phyloP scores from a whole-genome alignment of 2,113 vertebrate genomes.

The Hyaena hyaena region DNA sequence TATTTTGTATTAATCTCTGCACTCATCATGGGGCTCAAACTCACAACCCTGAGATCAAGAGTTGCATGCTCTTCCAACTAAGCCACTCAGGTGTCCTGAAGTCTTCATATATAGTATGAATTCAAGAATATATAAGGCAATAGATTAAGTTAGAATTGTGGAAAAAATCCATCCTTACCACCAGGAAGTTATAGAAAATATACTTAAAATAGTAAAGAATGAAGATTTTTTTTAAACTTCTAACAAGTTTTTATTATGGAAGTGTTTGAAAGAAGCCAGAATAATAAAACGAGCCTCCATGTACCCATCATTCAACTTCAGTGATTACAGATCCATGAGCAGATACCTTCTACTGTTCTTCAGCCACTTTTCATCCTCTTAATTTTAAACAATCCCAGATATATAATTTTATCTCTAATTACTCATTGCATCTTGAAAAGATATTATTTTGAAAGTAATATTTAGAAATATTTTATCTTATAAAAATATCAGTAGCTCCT shows the following conservation, averaged over 20 bases:
- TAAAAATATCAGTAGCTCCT: not conserved
- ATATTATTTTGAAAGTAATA: not conserved
- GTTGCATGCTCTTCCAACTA: too few relatives aligned
- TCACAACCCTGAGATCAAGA: too few relatives aligned
- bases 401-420: not conserved
- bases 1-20: too few relatives aligned
- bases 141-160: not conserved
- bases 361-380: not conserved
- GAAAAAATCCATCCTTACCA: not conserved
- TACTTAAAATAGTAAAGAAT: not conserved
- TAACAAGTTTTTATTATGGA: too few relatives aligned
- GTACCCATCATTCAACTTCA: not conserved
- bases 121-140: not conserved
- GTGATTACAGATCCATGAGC: not conserved
- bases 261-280: not conserved
- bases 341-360: not conserved
- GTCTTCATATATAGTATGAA: not conserved
- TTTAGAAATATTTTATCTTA: not conserved
- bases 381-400: not conserved
- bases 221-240: not conserved
- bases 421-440: not conserved
- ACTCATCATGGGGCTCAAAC: too few relatives aligned
- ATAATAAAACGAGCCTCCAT: not conserved
- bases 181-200: not conserved
- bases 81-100: not conserved